Conservation (phyloP, 2,888 invertebrate genomes). For the Andrena camellia region DNA sequence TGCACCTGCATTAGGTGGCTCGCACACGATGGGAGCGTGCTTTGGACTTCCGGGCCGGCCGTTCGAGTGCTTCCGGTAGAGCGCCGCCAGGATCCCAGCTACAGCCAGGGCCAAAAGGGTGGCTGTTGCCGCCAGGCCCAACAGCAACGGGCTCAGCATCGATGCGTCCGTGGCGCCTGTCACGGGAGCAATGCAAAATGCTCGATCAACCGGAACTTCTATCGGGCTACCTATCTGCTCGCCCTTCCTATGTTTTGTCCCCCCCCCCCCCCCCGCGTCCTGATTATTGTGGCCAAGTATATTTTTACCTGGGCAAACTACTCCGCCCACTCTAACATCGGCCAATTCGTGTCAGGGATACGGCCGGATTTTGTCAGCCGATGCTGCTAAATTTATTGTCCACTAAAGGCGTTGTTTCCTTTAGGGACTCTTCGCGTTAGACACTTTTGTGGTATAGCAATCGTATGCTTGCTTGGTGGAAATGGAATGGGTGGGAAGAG, state of each 20-base stretch:
- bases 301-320: conserved; percentile 27
- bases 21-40: conserved; percentile 82
- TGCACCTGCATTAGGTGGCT: conserved; percentile 84
- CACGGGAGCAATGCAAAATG: conserved; percentile 68
- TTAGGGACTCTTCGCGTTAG: no score
- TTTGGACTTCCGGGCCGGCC: conserved; percentile 82
- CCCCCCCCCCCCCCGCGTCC: conserved; percentile 7
- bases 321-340: background rate
- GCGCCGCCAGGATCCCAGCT: conserved; percentile 91
- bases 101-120: conserved; percentile 91
- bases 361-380: conserved; percentile 14
- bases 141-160: conserved; percentile 90
- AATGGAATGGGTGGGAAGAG: no score
- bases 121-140: conserved; percentile 92
- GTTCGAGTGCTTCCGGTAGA: conserved; percentile 87
- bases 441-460: no score
- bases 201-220: conserved; percentile 69
- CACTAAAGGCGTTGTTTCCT: background rate
- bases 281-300: conserved; percentile 53
- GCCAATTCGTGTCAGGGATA: no score
- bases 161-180: conserved; percentile 79
- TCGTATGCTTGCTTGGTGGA: no score
- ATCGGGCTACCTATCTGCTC: conserved; percentile 58
- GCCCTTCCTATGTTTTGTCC: conserved; percentile 17
- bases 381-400: conserved; percentile 36